Base-by-base conservation (phyloP, 2,113 vertebrate species). In the Trochalopteron elliotii region DNA sequence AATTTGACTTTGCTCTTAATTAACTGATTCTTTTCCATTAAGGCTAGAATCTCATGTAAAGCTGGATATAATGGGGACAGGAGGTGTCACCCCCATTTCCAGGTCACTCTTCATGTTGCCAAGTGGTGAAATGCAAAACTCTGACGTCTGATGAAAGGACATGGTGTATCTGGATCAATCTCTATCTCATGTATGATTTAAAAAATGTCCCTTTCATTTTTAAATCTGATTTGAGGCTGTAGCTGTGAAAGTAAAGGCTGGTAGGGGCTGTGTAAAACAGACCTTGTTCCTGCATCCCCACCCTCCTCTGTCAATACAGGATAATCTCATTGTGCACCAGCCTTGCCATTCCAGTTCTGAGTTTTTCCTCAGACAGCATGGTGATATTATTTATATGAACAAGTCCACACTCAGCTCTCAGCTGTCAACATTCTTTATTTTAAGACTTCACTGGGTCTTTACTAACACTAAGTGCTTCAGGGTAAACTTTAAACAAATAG, bases 21-120 rank as follows among this genome's bases (percentile, higher is more conserved):
- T 89, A 96, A 96, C 87, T 96, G 63, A 88, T 97, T 96, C 84
- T 96, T 93, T 81, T 59, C 92, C 89, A 95, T 90, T 91, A 87
- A 95, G 89, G 86, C 89, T 78, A 72, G 37, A 59, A 49, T 53
- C 75, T 94, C 92, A 40, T 64, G 86, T 72, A 87, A 86, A 89
- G 76, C 11, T 92, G 92, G 27, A 67, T 69, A 47, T 35, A 59
- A 91, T 86, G 56, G 47, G 67, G 72, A 57, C 59, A 85, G 61
- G 93, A 94, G 65, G 74, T 45, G 82, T 90, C 87, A 74, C 52
- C 75, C n/a, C 45, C 56, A 77, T 80, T 90, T 79, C 67, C 70
- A 80, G 72, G 79, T 83, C 80, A 89, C 74, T 50, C 55, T 86
- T 92, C 55, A 80, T 52, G 55, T 80, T 49, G n/a, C 81, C 71